A percentile compares a stretch with the other conserved stretches of the same genome.
Conservation (phyloP, 2,113 vertebrate genomes). For the Vanacampus margaritifer region DNA sequence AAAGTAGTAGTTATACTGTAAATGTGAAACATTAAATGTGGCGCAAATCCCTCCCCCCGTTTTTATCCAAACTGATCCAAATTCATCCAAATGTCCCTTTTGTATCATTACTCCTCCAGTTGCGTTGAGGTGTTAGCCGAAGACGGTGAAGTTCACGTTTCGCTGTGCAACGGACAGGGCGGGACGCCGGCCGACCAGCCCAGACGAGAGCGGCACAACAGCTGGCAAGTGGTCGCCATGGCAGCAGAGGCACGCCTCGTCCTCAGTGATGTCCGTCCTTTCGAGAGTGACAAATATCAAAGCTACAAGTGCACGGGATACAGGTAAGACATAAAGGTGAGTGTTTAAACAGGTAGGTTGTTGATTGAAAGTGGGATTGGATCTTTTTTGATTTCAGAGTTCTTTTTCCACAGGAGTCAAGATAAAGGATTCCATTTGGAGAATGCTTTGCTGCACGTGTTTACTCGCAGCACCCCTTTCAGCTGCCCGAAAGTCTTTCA, state of each 20-base stretch:
- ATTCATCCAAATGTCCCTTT: neutral
- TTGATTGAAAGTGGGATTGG: neutral
- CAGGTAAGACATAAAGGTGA: conserved; percentile 77
- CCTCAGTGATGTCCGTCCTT: conserved; percentile 77
- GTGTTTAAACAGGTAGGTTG: conserved; percentile 26
- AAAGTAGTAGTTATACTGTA: too few species aligned
- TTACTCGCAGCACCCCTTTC: conserved; percentile 76
- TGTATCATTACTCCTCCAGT: conserved; percentile 59
- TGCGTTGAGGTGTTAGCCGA: conserved; percentile 78
- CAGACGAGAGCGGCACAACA: conserved; percentile 91
- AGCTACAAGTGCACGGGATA: conserved; percentile 91
- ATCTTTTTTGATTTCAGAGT: neutral
- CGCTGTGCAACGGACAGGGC: conserved; percentile 90
- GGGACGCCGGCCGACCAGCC: conserved; percentile 87
- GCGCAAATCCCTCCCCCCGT: too few species aligned
- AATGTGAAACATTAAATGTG: too few species aligned
- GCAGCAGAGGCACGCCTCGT: conserved; percentile 84
- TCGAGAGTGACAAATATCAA: conserved; percentile 67
- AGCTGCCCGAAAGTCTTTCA: conserved; percentile 40
- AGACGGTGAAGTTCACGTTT: conserved; percentile 83
- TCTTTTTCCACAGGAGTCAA: conserved; percentile 80
- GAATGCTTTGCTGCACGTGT: conserved; percentile 84
- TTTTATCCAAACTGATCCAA: too few species aligned
- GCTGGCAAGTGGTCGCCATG: conserved; percentile 91
- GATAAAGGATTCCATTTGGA: conserved; percentile 86